Evolutionary conservation across 2,113 vertebrate genomes (phyloP).

Genomic region (Leucosticte australis): DNA sequence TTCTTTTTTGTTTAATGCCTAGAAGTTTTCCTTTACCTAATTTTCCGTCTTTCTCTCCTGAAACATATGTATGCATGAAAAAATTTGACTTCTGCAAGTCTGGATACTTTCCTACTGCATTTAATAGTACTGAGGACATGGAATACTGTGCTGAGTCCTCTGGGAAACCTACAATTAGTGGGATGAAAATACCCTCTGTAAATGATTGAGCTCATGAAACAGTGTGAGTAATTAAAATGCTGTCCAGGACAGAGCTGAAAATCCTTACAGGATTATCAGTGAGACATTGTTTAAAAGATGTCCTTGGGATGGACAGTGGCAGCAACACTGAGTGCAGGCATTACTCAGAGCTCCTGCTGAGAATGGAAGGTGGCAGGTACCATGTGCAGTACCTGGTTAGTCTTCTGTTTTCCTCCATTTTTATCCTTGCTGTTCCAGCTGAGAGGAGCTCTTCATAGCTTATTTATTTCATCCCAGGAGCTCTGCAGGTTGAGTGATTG

Average conservation of each 20-base stretch:
- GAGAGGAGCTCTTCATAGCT: background rate
- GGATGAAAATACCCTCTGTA: slow-evolving; percentile 41
- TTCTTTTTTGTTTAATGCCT: background rate
- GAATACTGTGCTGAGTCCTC: slow-evolving; percentile 11
- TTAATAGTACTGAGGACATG: background rate
- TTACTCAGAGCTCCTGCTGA: background rate
- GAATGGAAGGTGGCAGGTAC: background rate
- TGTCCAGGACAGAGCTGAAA: slow-evolving; percentile 26
- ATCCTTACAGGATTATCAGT: slow-evolving; percentile 58
- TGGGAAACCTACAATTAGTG: slow-evolving; percentile 31
- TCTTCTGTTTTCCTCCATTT: background rate
- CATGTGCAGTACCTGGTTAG: background rate
- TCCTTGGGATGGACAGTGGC: background rate
- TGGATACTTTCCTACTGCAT: background rate
- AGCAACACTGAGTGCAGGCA: background rate
- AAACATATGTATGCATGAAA: background rate
- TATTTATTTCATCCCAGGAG: background rate
- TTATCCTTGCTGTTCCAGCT: background rate
- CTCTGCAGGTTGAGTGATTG: background rate
- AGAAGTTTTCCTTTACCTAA: background rate
- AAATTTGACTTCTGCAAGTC: background rate
- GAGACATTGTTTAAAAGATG: slow-evolving; percentile 20
- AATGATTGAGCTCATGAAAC: slow-evolving; percentile 43
- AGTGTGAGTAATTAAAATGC: slow-evolving; percentile 24
- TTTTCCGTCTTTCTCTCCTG: background rate